These are phyloP conservation scores for Spodoptera frugiperda DNA, from an alignment of 1,140 invertebrate species.

Conservation along the genomic window DNA sequence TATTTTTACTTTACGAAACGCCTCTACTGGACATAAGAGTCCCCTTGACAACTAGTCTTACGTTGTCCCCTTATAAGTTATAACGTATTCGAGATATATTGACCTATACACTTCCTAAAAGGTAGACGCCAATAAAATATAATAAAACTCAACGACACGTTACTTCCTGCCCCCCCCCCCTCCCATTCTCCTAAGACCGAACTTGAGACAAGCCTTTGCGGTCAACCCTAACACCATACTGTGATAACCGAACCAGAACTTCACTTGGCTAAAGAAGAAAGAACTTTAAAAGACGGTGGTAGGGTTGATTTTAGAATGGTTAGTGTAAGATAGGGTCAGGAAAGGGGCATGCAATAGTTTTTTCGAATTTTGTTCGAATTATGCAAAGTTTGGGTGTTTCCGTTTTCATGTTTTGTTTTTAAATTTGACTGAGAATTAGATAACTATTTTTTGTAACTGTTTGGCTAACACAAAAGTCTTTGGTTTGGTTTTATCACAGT, in stretches of 20 bases:
- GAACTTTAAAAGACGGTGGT: conserved; percentile 44
- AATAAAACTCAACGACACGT: conserved; percentile 76
- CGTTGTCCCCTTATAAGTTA: background rate
- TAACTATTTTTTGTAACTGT: background rate
- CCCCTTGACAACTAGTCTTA: too few relatives aligned
- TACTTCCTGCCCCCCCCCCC: conserved; percentile 70
- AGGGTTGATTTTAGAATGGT: background rate
- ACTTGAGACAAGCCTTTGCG: conserved; percentile 63
- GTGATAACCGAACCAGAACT: conserved; percentile 76
- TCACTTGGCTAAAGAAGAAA: conserved; percentile 36
- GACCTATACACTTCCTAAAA: conserved; percentile 4
- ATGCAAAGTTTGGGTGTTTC: conserved; percentile 25
- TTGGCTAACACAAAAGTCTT: too few relatives aligned
- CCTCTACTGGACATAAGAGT: too few relatives aligned
- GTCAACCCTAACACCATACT: conserved; percentile 74
- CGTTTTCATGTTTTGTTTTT: background rate
- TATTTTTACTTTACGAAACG: too few relatives aligned
- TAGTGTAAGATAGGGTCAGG: background rate
- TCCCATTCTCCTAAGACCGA: conserved; percentile 58
- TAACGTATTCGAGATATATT: background rate
- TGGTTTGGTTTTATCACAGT: too few relatives aligned
- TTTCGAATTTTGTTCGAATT: conserved; percentile 29
- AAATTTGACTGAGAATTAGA: conserved; percentile 15
- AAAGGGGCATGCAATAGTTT: conserved; percentile 33
- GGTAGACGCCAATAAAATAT: conserved; percentile 60